Conservation (phyloP, 2,113 vertebrate species). For the Laticauda laticaudata region DNA sequence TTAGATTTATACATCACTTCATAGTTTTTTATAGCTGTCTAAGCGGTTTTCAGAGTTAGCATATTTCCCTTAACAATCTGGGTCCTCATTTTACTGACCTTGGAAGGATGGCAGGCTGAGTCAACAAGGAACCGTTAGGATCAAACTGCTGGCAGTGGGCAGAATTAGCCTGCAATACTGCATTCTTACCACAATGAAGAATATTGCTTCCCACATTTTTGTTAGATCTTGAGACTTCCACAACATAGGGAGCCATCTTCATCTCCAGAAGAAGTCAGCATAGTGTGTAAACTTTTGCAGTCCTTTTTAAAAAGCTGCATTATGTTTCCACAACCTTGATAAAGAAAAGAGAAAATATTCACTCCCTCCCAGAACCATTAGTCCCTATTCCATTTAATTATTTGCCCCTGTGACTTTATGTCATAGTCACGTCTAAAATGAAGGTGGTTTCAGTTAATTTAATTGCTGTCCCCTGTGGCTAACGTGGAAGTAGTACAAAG, state of each 20-base stretch:
- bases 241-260: background rate
- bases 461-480: background rate
- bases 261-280: background rate
- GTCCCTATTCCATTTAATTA: slow-evolving; percentile 36
- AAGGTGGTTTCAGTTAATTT: slow-evolving; percentile 24
- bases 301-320: background rate
- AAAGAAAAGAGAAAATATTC: slow-evolving; percentile 17
- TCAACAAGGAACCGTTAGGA: background rate
- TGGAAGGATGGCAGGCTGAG: background rate
- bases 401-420: background rate
- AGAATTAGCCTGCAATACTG: background rate
- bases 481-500: background rate
- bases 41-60: background rate
- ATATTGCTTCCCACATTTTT: background rate
- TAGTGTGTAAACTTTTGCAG: background rate
- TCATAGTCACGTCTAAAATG: slow-evolving; percentile 27
- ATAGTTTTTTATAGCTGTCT: background rate
- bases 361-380: slow-evolving; percentile 8
- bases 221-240: background rate
- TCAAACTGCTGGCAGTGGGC: background rate
- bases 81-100: background rate
- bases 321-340: background rate
- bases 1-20: background rate
- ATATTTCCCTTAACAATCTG: background rate
- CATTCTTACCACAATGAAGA: background rate